phyloP scores from a whole-genome alignment of 2,113 vertebrate species.

The Notothenia rossii region DNA sequence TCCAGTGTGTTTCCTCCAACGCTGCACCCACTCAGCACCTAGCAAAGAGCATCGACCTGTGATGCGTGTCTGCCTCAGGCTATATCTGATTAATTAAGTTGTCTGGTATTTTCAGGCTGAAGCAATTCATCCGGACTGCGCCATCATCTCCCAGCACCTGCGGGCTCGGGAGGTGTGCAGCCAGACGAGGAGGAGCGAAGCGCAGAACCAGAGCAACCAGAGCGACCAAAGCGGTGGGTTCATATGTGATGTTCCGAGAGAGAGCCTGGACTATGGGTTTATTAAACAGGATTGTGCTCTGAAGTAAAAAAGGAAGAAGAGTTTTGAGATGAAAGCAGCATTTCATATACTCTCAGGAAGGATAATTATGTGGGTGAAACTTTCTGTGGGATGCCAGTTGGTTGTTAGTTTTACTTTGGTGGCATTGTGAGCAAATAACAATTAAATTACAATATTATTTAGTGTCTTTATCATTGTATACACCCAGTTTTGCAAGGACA shows the following conservation, averaged over 20 bases:
- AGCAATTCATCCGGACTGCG: conserved; percentile 84
- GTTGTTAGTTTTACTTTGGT: background rate
- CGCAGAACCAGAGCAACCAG: conserved; percentile 73
- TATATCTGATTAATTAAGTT: conserved; percentile 17
- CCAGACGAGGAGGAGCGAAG: conserved; percentile 75
- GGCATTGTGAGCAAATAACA: background rate
- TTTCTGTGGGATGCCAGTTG: background rate
- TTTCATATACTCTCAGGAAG: background rate
- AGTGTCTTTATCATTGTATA: background rate
- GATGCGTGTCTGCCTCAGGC: background rate
- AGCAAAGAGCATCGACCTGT: background rate
- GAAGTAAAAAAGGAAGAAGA: background rate
- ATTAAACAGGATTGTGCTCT: conserved; percentile 8
- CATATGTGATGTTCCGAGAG: background rate
- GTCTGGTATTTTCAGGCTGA: conserved; percentile 64
- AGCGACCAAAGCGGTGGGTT: conserved; percentile 69
- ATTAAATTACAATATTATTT: background rate
- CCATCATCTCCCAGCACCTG: conserved; percentile 80
- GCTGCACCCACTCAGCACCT: background rate
- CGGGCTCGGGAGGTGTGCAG: conserved; percentile 77
- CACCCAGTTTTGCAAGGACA: no score
- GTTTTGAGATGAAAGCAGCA: background rate
- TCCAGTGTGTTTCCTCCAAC: background rate
- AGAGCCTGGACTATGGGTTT: conserved; percentile 20
- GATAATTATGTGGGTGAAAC: background rate